Evolutionary conservation across 2,113 vertebrate species (phyloP).

Genomic region (Emydocephalus ijimae): DNA sequence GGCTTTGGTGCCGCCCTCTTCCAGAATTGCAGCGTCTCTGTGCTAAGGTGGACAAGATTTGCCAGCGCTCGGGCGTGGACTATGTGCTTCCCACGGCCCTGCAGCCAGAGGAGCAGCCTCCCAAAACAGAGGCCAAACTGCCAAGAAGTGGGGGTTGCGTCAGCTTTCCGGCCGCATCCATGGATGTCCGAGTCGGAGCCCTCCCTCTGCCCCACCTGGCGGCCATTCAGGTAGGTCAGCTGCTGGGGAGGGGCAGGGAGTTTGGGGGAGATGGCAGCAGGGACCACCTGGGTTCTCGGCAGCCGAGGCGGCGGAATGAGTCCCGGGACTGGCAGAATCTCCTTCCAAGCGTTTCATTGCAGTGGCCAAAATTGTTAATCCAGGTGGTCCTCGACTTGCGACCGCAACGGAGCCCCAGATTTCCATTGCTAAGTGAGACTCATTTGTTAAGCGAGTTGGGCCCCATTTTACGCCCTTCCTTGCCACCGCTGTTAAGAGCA

Average conservation of each 20-base stretch:
- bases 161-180: not conserved
- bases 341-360: no score
- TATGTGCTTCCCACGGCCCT: not conserved
- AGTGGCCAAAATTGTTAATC: no score
- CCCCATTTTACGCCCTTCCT: no score
- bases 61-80: not conserved
- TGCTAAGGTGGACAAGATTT: slow-evolving; percentile 6
- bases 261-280: not conserved
- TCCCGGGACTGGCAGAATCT: no score
- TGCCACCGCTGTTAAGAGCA: no score
- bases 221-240: not conserved
- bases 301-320: rapidly evolving
- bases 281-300: not conserved
- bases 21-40: slow-evolving; percentile 14
- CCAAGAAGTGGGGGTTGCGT: rapidly evolving
- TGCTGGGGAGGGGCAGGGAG: not conserved
- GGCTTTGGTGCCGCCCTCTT: not conserved
- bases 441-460: no score
- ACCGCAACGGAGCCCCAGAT: no score
- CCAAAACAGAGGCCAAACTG: not conserved
- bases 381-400: no score
- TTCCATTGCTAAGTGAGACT: no score
- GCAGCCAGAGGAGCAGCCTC: rapidly evolving
- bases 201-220: not conserved
- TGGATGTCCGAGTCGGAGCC: not conserved